Base-by-base conservation (phyloP, 2,797 vertebrate genomes). In the Amblyopsis hoosieri region DNA sequence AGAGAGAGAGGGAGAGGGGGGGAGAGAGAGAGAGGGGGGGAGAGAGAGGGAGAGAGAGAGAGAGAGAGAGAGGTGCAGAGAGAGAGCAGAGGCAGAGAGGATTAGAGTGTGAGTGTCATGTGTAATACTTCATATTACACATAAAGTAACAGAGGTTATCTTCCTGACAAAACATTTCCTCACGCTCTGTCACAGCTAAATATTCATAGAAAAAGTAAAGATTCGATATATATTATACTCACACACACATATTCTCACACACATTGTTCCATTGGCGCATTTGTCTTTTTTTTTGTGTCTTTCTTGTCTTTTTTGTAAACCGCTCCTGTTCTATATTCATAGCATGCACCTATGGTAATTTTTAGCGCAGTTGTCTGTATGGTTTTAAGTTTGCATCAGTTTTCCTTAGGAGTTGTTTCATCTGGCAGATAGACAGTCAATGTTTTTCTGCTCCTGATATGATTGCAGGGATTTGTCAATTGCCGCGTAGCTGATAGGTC, bases 271-370 rank as follows among this genome's bases (percentile, higher is more conserved):
- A 63, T 60, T 63, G 11, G 12, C 53, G 10, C n/a, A 4, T 54
- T 33, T 33, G n/a, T 31, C 12, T 4, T 2, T n/a, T n/a, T 29
- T 7, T 54, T 54, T 29, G 31, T 12, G 12, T 4, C 11, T 12
- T 1, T 54, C 9, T 13, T 47, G 13, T 76, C 66, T 78, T 68
- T 57, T 48, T 17, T 17, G 19, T 57, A 52, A 42, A 55, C 65
- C 37, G 60, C 33, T 49, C 80, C 65, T 72, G 74, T 81, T 68
- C 80, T 80, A 70, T 64, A 75, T 84, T 67, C 60, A 45, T 58
- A 15, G 56, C 46, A 9, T 19, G 1, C n/a, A 19, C 76, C 64
- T 63, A 7, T 56, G 50, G 15, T 10, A 53, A 12, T 23, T 42
- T 7, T 42, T 42, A 9, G 37, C 37, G 7, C 7, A 42, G 37